A percentile compares a stretch with the other conserved stretches of the same genome.
phyloP scores from a whole-genome alignment of 1,140 invertebrate species.

The Leguminivora glycinivorella region DNA sequence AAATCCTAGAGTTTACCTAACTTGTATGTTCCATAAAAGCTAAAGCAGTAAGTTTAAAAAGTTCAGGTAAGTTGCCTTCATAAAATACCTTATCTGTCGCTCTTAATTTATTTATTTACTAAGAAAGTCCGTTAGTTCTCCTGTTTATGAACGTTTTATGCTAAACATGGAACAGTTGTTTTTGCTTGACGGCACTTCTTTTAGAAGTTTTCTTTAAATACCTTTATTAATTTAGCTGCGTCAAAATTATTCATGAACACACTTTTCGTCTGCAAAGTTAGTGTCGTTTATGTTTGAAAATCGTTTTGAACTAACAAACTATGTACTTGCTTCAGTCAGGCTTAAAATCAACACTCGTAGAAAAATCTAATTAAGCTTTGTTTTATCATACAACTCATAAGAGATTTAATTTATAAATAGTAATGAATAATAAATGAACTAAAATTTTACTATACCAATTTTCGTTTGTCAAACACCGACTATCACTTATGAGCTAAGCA shows the following conservation, averaged over 20 bases:
- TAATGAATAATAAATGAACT: no score
- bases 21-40: neutral
- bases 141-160: neutral
- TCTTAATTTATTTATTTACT: constrained; percentile 5
- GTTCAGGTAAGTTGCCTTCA: neutral
- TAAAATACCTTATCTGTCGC: neutral
- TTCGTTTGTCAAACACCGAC: no score
- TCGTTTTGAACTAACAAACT: no score
- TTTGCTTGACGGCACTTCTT: neutral
- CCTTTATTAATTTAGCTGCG: neutral
- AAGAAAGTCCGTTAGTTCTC: neutral
- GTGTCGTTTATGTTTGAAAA: neutral
- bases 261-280: neutral
- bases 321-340: no score
- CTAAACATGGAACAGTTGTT: neutral
- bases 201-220: neutral
- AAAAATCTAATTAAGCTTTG: no score
- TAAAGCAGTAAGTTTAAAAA: neutral
- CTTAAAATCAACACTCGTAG: no score
- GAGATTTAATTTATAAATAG: no score
- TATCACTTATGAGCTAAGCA: no score
- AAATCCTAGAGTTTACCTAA: neutral
- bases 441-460: no score
- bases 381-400: no score
- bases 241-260: neutral